A percentile compares a stretch with the other conserved stretches of the same genome.
Evolutionary conservation across 2,888 invertebrate species (phyloP).

Genomic region (Ormyrus nitidulus): DNA sequence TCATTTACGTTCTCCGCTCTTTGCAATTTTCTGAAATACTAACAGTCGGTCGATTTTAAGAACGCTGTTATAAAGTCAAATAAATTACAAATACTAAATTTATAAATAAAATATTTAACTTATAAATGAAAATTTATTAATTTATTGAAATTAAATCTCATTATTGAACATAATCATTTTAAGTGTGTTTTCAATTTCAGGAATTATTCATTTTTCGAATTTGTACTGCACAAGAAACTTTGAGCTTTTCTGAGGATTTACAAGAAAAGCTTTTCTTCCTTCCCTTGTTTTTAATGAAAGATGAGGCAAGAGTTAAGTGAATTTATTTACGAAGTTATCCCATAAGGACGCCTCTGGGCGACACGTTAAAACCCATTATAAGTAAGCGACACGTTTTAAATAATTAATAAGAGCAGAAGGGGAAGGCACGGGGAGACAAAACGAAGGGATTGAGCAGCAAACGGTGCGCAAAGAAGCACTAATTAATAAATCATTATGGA

Average conservation of each 20-base stretch:
- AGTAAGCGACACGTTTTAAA: constrained; percentile 48
- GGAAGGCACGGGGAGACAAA: not conserved
- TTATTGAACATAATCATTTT: too few species aligned
- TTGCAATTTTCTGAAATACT: too few species aligned
- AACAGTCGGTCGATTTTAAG: too few species aligned
- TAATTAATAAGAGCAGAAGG: constrained; percentile 27
- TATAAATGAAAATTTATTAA: too few species aligned
- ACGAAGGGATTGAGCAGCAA: constrained; percentile 13
- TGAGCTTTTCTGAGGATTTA: constrained; percentile 15
- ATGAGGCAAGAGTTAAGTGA: constrained; percentile 33
- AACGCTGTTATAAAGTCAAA: too few species aligned
- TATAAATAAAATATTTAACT: too few species aligned
- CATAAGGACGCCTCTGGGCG: constrained; percentile 35
- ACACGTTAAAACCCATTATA: constrained; percentile 42
- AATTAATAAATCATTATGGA: constrained; percentile 26
- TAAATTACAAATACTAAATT: too few species aligned
- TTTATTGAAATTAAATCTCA: too few species aligned
- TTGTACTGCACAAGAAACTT: not conserved
- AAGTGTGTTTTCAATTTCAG: too few species aligned
- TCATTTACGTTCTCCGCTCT: too few species aligned
- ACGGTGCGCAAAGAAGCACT: constrained; percentile 9
- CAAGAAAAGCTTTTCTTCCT: constrained; percentile 6
- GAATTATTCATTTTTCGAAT: not conserved
- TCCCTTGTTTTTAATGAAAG: constrained; percentile 33
- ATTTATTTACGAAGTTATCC: constrained; percentile 47